Percentiles rank a stretch among this genome's conserved stretches.
Evolutionary conservation across 2,113 vertebrate species (phyloP).

Genomic region (Paratilapia polleni): DNA sequence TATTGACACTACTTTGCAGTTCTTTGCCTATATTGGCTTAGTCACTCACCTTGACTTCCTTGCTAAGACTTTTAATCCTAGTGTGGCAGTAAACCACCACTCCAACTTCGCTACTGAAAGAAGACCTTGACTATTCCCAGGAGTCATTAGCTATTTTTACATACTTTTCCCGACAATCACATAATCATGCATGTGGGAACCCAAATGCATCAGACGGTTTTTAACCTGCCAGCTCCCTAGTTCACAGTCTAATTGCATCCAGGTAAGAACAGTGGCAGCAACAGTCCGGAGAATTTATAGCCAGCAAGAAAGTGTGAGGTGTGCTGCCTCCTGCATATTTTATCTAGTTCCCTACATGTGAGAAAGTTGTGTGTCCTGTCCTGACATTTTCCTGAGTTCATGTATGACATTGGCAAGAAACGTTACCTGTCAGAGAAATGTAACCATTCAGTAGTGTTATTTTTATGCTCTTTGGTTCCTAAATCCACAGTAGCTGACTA

Average conservation of each 20-base stretch:
- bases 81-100: background rate
- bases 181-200: background rate
- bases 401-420: background rate
- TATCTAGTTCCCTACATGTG: background rate
- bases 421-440: background rate
- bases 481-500: background rate
- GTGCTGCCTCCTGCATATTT: background rate
- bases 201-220: background rate
- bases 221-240: background rate
- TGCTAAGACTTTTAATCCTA: conserved; percentile 11
- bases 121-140: background rate
- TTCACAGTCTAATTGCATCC: background rate
- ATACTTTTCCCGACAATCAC: background rate
- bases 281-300: background rate
- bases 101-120: conserved; percentile 27
- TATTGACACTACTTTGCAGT: conserved; percentile 17
- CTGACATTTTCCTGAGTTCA: background rate
- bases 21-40: background rate
- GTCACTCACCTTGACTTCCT: conserved; percentile 20
- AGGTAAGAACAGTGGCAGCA: background rate
- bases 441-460: background rate
- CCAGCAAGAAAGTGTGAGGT: too few species aligned
- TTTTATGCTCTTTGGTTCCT: background rate
- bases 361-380: background rate
- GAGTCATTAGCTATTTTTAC: background rate